Evolutionary conservation across 2,113 vertebrate species (phyloP).

Genomic region (Cygnus atratus): DNA sequence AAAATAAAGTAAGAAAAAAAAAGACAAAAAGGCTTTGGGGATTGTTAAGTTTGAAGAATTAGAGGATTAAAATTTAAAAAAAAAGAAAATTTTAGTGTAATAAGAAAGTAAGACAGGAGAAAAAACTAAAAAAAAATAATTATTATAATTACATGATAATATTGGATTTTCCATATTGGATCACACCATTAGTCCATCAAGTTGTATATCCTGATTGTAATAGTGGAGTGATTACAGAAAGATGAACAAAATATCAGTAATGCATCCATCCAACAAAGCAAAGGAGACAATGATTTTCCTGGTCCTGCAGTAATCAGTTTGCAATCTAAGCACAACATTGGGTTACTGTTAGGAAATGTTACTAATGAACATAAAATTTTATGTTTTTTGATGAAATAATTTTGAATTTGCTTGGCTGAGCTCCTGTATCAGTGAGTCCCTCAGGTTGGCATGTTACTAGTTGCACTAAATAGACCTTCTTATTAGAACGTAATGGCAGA

Average conservation of each 20-base stretch:
- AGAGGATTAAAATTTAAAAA: conserved; percentile 1
- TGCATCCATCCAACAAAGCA: not conserved
- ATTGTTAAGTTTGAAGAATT: not conserved
- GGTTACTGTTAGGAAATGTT: conserved; percentile 1
- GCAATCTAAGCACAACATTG: not conserved
- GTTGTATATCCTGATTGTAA: not conserved
- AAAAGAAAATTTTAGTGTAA: not conserved
- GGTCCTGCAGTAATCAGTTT: not conserved
- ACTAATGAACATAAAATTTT: conserved; percentile 4
- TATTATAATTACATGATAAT: not conserved
- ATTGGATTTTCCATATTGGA: conserved; percentile 16
- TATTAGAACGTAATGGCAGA: not conserved
- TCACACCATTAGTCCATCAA: not conserved
- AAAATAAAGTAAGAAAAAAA: not conserved
- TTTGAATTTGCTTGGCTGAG: not conserved
- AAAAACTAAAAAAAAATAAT: accelerated
- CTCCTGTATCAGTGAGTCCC: not conserved
- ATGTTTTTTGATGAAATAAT: not conserved
- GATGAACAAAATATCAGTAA: not conserved
- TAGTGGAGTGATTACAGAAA: conserved; percentile 10
- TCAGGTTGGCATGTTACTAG: not conserved
- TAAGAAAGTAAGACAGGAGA: not conserved
- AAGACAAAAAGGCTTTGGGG: not conserved
- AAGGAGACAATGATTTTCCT: not conserved
- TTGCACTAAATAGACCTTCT: not conserved